phyloP scores from a whole-genome alignment of 2,113 vertebrate species.

The Zosterops hypoxanthus region DNA sequence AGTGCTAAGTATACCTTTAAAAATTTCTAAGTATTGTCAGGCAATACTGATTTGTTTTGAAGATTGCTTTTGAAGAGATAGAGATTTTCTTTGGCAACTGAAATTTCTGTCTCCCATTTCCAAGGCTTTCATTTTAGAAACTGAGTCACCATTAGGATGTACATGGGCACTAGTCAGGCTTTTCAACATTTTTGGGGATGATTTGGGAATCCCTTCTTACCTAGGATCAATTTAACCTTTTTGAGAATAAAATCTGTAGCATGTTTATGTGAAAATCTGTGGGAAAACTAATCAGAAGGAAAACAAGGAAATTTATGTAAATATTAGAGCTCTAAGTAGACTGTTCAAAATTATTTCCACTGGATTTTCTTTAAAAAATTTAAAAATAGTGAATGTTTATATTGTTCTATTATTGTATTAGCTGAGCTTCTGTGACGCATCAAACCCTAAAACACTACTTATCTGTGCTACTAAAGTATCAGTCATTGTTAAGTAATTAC shows the following conservation, averaged over 20 bases:
- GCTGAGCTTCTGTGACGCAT: background rate
- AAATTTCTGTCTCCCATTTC: background rate
- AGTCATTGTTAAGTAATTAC: background rate
- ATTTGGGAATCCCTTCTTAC: background rate
- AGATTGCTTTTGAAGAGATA: background rate
- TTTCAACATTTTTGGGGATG: background rate
- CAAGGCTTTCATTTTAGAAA: background rate
- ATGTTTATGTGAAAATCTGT: background rate
- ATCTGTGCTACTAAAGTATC: background rate
- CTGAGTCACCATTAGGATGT: background rate
- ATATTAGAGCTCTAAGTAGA: background rate
- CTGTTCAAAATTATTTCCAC: background rate
- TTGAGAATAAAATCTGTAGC: background rate
- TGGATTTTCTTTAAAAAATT: background rate
- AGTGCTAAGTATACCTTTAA: background rate
- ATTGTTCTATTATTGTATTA: background rate
- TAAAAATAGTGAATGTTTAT: background rate
- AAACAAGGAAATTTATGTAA: background rate
- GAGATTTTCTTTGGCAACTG: background rate
- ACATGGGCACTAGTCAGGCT: background rate
- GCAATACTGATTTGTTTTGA: background rate
- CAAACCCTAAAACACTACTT: background rate
- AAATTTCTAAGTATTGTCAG: background rate
- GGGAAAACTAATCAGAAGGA: background rate
- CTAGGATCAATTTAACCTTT: background rate